Evolutionary conservation across 2,888 invertebrate species (phyloP).

Genomic region (Atethmia centrago): DNA sequence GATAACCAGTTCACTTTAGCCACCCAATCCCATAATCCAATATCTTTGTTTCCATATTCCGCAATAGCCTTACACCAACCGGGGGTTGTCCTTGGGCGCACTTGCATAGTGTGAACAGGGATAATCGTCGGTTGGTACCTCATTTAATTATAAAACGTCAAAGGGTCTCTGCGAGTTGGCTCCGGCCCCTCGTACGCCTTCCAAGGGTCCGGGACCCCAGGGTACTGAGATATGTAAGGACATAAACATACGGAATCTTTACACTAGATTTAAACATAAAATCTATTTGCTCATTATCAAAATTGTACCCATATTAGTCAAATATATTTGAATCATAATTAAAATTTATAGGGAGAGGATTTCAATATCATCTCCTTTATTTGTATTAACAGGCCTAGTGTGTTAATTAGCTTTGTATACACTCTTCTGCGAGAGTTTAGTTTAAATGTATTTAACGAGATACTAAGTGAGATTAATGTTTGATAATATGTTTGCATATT

Average conservation of each 20-base stretch:
- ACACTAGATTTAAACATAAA: constrained; percentile 84
- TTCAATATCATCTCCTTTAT: constrained; percentile 59
- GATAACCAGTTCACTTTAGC: no score
- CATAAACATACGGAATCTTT: constrained; percentile 81
- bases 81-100: no score
- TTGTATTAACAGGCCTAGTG: constrained; percentile 76
- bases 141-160: no score
- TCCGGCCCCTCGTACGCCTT: no score
- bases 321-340: constrained; percentile 76
- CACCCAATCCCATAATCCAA: no score
- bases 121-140: no score
- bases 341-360: constrained; percentile 51
- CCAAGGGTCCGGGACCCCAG: no score
- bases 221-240: no score
- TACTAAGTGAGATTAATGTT: constrained; percentile 90
- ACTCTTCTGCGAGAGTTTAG: constrained; percentile 78
- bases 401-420: constrained; percentile 78
- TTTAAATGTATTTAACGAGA: constrained; percentile 83
- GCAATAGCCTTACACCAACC: no score
- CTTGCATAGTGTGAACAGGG: no score
- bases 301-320: constrained; percentile 87
- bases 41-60: no score
- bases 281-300: constrained; percentile 89
- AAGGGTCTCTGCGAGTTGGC: no score
- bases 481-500: constrained; percentile 83